A percentile compares a stretch with the other conserved stretches of the same genome.
Evolutionary conservation across 2,113 vertebrate species (phyloP).

Genomic region (Silurus glanis): DNA sequence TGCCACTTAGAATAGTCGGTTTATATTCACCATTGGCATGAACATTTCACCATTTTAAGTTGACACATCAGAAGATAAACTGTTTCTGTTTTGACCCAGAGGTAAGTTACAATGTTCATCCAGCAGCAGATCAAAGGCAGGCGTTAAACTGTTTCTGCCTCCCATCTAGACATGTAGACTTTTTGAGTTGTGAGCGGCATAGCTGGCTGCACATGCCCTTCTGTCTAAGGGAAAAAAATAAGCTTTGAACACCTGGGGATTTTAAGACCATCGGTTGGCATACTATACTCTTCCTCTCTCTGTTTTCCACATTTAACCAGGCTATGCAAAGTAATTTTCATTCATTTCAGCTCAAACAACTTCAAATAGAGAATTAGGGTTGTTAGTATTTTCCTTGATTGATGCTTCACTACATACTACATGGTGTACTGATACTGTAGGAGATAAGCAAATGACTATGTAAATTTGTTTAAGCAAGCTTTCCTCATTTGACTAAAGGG

Average conservation of each 20-base stretch:
- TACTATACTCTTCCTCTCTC: not conserved
- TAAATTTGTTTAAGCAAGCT: not conserved
- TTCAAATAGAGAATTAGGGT: not conserved
- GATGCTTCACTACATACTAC: too few relatives aligned
- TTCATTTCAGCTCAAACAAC: not conserved
- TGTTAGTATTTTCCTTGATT: not conserved
- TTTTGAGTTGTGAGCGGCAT: not conserved
- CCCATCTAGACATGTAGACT: not conserved
- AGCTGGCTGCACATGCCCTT: constrained; percentile 11
- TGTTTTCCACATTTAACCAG: not conserved
- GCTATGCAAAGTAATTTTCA: not conserved
- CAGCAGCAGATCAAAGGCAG: constrained; percentile 14
- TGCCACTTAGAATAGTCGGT: not conserved
- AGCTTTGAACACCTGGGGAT: constrained; percentile 23
- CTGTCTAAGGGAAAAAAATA: constrained; percentile 3
- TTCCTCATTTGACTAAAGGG: not conserved
- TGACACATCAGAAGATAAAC: not conserved
- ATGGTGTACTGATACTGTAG: not conserved
- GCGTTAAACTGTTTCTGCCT: not conserved
- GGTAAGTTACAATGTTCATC: not conserved
- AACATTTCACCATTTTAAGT: not conserved
- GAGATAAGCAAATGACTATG: not conserved
- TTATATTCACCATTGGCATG: not conserved
- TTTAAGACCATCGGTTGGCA: constrained; percentile 1
- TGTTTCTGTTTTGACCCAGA: not conserved